Conservation (phyloP, 2,888 invertebrate species). For the Pseudococcus longispinus region DNA sequence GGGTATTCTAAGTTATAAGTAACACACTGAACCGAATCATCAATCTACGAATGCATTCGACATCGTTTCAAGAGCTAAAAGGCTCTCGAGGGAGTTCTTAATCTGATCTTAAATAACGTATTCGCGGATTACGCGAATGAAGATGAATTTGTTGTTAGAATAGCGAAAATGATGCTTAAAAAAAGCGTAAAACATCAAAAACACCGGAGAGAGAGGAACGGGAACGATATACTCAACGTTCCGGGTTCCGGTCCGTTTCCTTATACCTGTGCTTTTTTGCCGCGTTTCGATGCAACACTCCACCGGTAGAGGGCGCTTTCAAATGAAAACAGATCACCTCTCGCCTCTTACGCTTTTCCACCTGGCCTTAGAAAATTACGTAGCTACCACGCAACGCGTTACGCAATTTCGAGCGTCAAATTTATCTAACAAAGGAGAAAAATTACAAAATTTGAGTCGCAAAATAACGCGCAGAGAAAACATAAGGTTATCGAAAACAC, state of each 20-base stretch:
- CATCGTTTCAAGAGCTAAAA: too few relatives aligned
- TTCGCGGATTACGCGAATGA: too few relatives aligned
- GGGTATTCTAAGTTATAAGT: too few relatives aligned
- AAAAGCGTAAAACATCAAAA: neutral
- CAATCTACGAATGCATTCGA: too few relatives aligned
- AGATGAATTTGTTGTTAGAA: too few relatives aligned
- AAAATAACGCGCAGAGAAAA: neutral
- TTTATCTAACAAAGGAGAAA: neutral
- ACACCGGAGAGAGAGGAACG: neutral
- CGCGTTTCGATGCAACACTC: neutral
- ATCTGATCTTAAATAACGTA: too few relatives aligned
- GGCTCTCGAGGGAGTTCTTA: too few relatives aligned
- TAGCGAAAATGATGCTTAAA: too few relatives aligned
- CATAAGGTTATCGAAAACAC: neutral
- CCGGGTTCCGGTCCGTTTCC: neutral
- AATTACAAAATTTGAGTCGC: neutral
- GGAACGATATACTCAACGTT: neutral
- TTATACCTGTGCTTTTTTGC: neutral
- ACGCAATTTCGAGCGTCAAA: neutral
- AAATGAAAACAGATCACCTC: neutral
- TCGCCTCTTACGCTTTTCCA: neutral
- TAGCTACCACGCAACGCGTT: neutral
- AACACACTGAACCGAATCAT: too few relatives aligned
- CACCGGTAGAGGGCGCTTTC: slow-evolving; percentile 15
- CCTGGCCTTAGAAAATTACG: neutral